Conservation (phyloP, 2,888 invertebrate species). For the Liodrosophila aerea region DNA sequence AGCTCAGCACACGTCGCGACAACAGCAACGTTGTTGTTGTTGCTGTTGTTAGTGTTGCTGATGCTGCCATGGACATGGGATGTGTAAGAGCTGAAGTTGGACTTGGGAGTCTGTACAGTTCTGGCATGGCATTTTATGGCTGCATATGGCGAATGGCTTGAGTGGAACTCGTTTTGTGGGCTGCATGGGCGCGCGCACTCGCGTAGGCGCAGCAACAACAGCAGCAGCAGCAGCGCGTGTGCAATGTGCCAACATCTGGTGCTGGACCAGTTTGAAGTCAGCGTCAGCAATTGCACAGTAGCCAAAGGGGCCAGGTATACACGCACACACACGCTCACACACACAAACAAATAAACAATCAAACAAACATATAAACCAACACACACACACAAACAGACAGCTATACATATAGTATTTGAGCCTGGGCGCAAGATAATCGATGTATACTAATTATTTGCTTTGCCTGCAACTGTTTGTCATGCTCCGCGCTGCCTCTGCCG, state of each 20-base stretch:
- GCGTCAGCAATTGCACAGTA: slow-evolving; percentile 54
- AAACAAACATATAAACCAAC: slow-evolving; percentile 2
- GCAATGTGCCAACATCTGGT: slow-evolving; percentile 74
- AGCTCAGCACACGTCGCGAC: slow-evolving; percentile 72
- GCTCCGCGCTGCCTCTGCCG: slow-evolving; percentile 40
- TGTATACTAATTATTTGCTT: slow-evolving; percentile 78
- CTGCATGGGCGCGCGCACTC: slow-evolving; percentile 60
- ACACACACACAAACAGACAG: slow-evolving; percentile 5
- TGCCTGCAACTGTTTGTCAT: slow-evolving; percentile 78
- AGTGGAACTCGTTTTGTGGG: slow-evolving; percentile 73
- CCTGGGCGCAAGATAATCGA: slow-evolving; percentile 72
- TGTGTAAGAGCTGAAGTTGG: too few species aligned
- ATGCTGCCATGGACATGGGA: slow-evolving; percentile 30
- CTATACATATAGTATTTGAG: slow-evolving; percentile 37
- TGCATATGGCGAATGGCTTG: slow-evolving; percentile 60
- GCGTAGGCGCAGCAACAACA: slow-evolving; percentile 58
- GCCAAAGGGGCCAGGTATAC: slow-evolving; percentile 55
- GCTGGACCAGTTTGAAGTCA: slow-evolving; percentile 64
- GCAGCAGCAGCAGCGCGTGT: slow-evolving; percentile 52
- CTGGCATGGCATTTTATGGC: slow-evolving; percentile 63
- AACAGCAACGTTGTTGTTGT: not conserved
- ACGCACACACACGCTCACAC: slow-evolving; percentile 7
- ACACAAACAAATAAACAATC: not conserved
- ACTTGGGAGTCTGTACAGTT: slow-evolving; percentile 61
- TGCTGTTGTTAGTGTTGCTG: slow-evolving; percentile 17